phyloP scores from a whole-genome alignment of 2,888 invertebrate genomes.

The Mesochorus sp. region DNA sequence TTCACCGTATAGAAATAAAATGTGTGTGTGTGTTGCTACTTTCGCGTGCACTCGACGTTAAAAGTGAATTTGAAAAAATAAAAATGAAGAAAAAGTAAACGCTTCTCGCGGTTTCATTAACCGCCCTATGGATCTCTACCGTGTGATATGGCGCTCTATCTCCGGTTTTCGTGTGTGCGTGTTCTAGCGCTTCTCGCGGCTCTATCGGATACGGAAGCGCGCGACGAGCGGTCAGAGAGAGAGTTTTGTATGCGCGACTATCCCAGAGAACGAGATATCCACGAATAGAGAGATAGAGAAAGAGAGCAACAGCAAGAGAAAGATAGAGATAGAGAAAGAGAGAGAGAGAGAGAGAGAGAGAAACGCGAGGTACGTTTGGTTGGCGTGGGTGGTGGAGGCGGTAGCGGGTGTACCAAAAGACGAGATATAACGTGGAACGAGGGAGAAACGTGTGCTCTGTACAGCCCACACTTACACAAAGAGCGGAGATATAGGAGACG shows the following conservation, averaged over 20 bases:
- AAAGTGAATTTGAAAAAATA: neutral
- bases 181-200: conserved; percentile 59
- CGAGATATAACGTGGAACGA: conserved; percentile 38
- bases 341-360: conserved; percentile 55
- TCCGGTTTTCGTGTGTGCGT: conserved; percentile 37
- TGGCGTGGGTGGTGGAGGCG: conserved; percentile 44
- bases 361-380: conserved; percentile 43
- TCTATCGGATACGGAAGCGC: conserved; percentile 57
- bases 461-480: too few species aligned
- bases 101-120: conserved; percentile 35
- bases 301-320: conserved; percentile 56
- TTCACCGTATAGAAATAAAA: too few species aligned
- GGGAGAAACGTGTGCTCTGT: conserved; percentile 43
- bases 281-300: conserved; percentile 38
- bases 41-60: neutral
- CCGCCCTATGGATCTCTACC: conserved; percentile 24
- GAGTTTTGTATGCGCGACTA: conserved; percentile 47
- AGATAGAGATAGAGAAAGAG: conserved; percentile 37
- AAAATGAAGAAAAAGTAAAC: neutral
- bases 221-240: conserved; percentile 60
- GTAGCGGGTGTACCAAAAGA: conserved; percentile 31
- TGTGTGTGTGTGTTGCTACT: too few species aligned
- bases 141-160: too few species aligned
- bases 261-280: conserved; percentile 39
- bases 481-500: neutral